Conservation (phyloP, 1,140 invertebrate genomes). For the Drosophila busckii region DNA sequence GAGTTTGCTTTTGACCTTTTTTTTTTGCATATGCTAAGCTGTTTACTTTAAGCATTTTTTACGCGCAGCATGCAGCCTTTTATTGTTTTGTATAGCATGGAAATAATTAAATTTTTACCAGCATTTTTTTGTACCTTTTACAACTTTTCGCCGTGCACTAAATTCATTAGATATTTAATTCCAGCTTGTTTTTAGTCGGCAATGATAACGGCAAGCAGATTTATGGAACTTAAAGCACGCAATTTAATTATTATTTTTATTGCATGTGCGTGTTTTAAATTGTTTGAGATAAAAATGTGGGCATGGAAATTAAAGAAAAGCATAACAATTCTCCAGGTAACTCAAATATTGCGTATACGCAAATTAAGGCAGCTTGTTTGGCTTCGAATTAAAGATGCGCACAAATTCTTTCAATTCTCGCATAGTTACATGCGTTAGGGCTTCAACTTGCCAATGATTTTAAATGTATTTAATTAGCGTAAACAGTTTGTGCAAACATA, state of each 20-base stretch:
- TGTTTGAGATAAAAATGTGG: no score
- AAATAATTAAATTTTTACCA: conserved; percentile 13
- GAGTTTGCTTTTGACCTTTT: conserved; percentile 7
- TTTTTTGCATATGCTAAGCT: conserved; percentile 50
- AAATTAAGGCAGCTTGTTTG: conserved; percentile 1
- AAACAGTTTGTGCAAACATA: not conserved
- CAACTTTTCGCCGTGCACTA: not conserved
- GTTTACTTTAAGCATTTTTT: conserved; percentile 13
- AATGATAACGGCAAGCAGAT: conserved; percentile 1
- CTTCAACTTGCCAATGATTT: no score
- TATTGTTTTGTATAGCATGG: not conserved
- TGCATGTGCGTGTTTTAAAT: not conserved
- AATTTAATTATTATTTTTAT: conserved; percentile 18
- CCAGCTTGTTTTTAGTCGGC: conserved; percentile 11
- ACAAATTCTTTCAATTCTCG: not conserved
- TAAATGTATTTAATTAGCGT: conserved; percentile 8
- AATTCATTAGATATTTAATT: conserved; percentile 4
- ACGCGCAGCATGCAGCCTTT: conserved; percentile 4
- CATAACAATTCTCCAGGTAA: not conserved
- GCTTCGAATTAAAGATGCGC: conserved; percentile 5
- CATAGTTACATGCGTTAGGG: not conserved
- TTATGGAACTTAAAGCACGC: conserved; percentile 9
- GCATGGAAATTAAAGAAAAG: no score
- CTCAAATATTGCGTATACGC: conserved; percentile 3
- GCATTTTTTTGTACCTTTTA: conserved; percentile 9